Percentiles rank a stretch among this genome's conserved stretches.
Evolutionary conservation across 92 coral and sea anemone species (phyloP).

Genomic region (Epizoanthus illoricatus): DNA sequence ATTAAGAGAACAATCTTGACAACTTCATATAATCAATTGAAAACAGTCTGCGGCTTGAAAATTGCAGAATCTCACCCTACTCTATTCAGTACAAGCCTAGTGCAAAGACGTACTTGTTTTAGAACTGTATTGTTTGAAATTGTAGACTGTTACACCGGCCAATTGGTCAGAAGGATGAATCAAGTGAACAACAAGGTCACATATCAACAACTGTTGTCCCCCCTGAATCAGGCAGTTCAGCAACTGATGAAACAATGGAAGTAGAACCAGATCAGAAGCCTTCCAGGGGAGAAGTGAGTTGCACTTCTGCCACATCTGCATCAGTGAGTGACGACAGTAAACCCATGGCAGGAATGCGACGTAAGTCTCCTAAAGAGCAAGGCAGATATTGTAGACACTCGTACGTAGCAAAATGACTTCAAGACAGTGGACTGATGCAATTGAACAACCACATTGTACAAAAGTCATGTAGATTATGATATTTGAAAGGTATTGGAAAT

Average conservation of each 20-base stretch:
- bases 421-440: too few species aligned
- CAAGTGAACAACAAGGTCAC: background rate
- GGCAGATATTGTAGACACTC: slow-evolving; percentile 29
- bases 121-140: too few species aligned
- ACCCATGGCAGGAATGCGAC: slow-evolving; percentile 39
- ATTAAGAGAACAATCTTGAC: too few species aligned
- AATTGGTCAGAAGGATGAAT: slow-evolving; percentile 3
- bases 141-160: slow-evolving; percentile 23
- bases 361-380: slow-evolving; percentile 33
- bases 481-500: too few species aligned
- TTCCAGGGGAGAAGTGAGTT: slow-evolving; percentile 12
- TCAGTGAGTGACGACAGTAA: slow-evolving; percentile 31
- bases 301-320: slow-evolving; percentile 34
- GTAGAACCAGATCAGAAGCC: background rate
- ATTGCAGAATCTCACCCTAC: too few species aligned
- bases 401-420: background rate
- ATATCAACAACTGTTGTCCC: background rate
- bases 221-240: background rate
- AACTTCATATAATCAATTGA: too few species aligned
- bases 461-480: too few species aligned
- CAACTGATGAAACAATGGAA: background rate
- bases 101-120: too few species aligned
- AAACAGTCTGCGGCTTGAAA: too few species aligned
- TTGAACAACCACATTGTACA: too few species aligned
- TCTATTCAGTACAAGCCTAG: too few species aligned